Conservation (phyloP, 2,888 invertebrate species). For the Zaprionus obscuricornis region DNA sequence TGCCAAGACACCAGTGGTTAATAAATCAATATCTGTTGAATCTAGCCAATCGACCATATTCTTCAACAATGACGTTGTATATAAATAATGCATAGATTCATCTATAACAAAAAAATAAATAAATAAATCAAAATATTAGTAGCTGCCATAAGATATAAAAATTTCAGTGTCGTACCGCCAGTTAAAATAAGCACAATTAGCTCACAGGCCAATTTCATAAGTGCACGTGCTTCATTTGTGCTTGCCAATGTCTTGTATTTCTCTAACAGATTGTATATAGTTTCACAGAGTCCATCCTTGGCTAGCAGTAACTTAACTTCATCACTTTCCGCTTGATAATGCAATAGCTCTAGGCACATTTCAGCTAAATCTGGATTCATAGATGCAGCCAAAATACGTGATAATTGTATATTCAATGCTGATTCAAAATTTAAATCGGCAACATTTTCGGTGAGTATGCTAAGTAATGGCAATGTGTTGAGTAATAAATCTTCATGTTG, state of each 20-base stretch:
- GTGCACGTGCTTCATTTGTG: conserved; percentile 87
- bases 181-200: conserved; percentile 92
- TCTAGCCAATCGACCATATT: conserved; percentile 90
- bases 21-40: conserved; percentile 88
- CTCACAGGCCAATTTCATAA: conserved; percentile 93
- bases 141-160: no score
- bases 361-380: conserved; percentile 89
- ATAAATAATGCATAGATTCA: conserved; percentile 93
- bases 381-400: conserved; percentile 86
- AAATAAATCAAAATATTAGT: no score
- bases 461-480: conserved; percentile 86
- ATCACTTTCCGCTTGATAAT: conserved; percentile 91
- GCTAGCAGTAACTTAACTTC: conserved; percentile 90
- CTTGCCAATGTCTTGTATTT: conserved; percentile 87
- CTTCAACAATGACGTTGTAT: conserved; percentile 88
- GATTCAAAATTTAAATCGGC: conserved; percentile 86
- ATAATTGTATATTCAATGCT: conserved; percentile 85
- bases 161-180: conserved; percentile 92
- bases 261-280: conserved; percentile 89
- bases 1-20: conserved; percentile 92
- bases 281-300: conserved; percentile 89
- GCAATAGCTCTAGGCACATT: conserved; percentile 90
- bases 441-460: conserved; percentile 87
- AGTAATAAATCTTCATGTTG: conserved; percentile 85
- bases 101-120: conserved; percentile 85